Evolutionary conservation across 2,888 invertebrate genomes (phyloP), one percentile per base, ranked within the genome.

Genomic region (Isotomurus palustris): DNA sequence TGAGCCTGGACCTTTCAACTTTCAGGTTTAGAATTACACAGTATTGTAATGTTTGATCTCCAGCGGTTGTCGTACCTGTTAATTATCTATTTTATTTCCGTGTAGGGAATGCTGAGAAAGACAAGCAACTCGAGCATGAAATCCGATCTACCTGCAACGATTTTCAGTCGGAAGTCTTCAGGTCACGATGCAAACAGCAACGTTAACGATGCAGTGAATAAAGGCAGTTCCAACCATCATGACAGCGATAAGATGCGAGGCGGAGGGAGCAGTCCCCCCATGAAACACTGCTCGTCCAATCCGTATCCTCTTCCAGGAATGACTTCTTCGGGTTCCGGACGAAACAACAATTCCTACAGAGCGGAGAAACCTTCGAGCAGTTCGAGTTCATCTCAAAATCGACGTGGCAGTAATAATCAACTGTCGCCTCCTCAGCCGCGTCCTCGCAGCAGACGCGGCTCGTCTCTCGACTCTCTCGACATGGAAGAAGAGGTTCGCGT

Each of bases 1-100:
- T 38, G 63, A 58, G 14, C 32, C 45, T 32, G 60, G 58, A 2
- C 58, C 57, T 6, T 49, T 44, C 45, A 47, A 63, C 28, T 60
- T 63, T 51, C 45, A 58, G 45, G 63, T 58, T 41, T 14, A n/a
- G n/a, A n/a, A n/a, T n/a, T n/a, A n/a, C n/a, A n/a, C n/a, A n/a
- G n/a, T n/a, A n/a, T n/a, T n/a, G n/a, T n/a, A n/a, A n/a, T n/a
- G n/a, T n/a, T n/a, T n/a, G n/a, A n/a, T n/a, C n/a, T n/a, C n/a
- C n/a, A n/a, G n/a, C n/a, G n/a, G n/a, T n/a, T n/a, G n/a, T n/a
- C n/a, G n/a, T n/a, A n/a, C n/a, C n/a, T n/a, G n/a, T n/a, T n/a
- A n/a, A n/a, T n/a, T n/a, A n/a, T n/a, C 5, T 22, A 45, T 45
- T 27, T 3, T n/a, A 24, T 45, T 45, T 25, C n/a, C 8, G 6